A percentile compares a stretch with the other conserved stretches of the same genome.
phyloP scores from a whole-genome alignment of 2,797 vertebrate species.

The Rhodeus uyekii region DNA sequence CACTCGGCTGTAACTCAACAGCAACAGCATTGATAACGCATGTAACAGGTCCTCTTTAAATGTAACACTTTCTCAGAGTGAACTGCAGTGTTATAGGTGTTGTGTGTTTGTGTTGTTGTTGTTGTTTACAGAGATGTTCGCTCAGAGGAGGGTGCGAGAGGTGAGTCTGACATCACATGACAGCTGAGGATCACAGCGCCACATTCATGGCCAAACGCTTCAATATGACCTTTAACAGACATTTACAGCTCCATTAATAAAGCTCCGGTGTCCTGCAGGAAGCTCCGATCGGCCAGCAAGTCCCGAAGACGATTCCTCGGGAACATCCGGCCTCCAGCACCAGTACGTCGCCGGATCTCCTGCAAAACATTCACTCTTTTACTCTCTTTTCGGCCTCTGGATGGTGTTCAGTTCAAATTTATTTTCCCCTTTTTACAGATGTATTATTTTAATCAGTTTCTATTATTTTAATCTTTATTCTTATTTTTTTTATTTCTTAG shows the following conservation, averaged over 20 bases:
- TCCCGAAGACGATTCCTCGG: slow-evolving; percentile 56
- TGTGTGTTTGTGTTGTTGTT: too few species aligned
- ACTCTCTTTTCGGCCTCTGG: too few species aligned
- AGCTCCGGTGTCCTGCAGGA: slow-evolving; percentile 61
- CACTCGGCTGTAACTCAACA: too few species aligned
- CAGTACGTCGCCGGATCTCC: slow-evolving; percentile 51
- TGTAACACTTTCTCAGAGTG: too few species aligned
- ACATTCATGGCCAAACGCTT: background rate
- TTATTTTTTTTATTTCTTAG: too few species aligned
- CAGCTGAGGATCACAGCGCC: background rate
- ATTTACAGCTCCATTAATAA: background rate
- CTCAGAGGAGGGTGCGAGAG: slow-evolving; percentile 66
- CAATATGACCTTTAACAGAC: background rate
- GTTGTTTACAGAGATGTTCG: slow-evolving; percentile 69
- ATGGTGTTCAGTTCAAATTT: background rate
- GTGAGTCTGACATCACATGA: slow-evolving; percentile 58
- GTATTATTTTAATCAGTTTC: too few species aligned
- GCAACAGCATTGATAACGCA: too few species aligned
- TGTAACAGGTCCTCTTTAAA: background rate
- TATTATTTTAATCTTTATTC: too few species aligned
- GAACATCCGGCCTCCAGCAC: slow-evolving; percentile 55
- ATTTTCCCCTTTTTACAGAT: too few species aligned
- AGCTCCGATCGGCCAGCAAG: slow-evolving; percentile 60
- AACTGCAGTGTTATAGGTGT: too few species aligned
- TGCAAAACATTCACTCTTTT: background rate